Conservation (phyloP, 2,888 invertebrate species). For the Scaptodrosophila latifasciaeformis region DNA sequence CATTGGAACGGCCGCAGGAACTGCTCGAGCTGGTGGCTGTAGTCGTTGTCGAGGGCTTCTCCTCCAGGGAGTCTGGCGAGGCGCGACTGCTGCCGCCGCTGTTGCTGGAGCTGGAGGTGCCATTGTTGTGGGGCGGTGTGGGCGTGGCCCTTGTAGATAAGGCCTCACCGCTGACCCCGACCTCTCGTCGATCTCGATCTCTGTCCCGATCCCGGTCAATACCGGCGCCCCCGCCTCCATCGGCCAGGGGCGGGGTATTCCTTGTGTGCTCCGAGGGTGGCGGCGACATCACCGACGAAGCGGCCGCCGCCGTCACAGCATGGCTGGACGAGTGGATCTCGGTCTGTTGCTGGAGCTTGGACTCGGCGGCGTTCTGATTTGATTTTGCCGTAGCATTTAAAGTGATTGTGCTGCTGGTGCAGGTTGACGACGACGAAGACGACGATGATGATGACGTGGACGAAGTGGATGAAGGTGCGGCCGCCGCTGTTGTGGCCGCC, state of each 20-base stretch:
- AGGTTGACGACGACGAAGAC: constrained; percentile 25
- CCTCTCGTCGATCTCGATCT: constrained; percentile 38
- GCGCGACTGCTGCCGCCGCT: constrained; percentile 72
- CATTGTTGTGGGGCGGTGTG: constrained; percentile 72
- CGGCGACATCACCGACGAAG: constrained; percentile 71
- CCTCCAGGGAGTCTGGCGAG: constrained; percentile 74
- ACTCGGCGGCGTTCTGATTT: constrained; percentile 9
- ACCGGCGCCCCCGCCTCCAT: background rate
- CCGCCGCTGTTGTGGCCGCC: constrained; percentile 32
- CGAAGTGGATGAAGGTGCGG: constrained; percentile 33
- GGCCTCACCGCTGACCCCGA: constrained; percentile 22
- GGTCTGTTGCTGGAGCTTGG: constrained; percentile 63
- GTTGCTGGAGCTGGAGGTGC: constrained; percentile 67
- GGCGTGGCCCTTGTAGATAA: constrained; percentile 61
- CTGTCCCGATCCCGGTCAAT: no score
- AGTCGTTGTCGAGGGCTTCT: constrained; percentile 72
- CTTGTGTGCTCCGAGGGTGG: constrained; percentile 54
- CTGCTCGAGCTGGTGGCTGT: constrained; percentile 11
- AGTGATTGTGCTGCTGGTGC: constrained; percentile 31
- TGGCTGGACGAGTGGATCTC: constrained; percentile 71
- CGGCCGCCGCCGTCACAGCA: constrained; percentile 57
- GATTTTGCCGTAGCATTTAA: constrained; percentile 29
- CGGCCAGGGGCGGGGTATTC: constrained; percentile 39
- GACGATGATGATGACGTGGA: constrained; percentile 26
- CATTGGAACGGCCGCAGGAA: constrained; percentile 30